Evolutionary conservation across 1,140 invertebrate species (phyloP).

Genomic region (Achatina immaculata): DNA sequence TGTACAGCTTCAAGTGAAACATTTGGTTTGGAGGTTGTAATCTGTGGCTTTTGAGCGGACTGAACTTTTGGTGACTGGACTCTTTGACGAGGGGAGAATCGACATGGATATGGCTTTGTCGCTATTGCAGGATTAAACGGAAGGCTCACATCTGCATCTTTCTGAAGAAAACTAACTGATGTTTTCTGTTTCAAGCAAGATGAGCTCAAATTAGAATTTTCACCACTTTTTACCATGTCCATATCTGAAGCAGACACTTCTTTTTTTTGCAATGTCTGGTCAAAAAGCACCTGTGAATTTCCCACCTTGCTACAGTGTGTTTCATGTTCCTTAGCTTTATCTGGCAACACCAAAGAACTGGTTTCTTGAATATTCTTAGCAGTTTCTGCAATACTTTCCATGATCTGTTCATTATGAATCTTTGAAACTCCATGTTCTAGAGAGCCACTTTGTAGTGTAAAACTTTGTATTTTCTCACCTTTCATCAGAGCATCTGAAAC

Average conservation of each 20-base stretch:
- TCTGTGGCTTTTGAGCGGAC: neutral
- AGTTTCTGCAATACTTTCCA: neutral
- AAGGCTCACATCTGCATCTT: neutral
- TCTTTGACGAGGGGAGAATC: neutral
- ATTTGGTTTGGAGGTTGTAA: neutral
- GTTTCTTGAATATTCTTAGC: neutral
- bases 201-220: too few relatives aligned
- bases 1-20: neutral
- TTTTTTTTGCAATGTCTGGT: too few relatives aligned
- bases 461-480: neutral
- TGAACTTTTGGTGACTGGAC: neutral
- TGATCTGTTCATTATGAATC: neutral
- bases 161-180: too few relatives aligned
- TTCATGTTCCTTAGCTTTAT: too few relatives aligned
- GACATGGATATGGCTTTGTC: neutral
- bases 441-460: neutral
- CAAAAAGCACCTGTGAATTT: too few relatives aligned
- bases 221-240: too few relatives aligned
- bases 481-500: slow-evolving; percentile 10
- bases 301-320: too few relatives aligned
- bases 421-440: neutral
- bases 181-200: too few relatives aligned
- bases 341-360: too few relatives aligned
- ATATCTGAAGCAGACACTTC: too few relatives aligned
- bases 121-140: neutral